Evolutionary conservation across 92 coral and sea anemone genomes (phyloP), one percentile per base, ranked within the genome.

Genomic region (Siderastrea siderea): DNA sequence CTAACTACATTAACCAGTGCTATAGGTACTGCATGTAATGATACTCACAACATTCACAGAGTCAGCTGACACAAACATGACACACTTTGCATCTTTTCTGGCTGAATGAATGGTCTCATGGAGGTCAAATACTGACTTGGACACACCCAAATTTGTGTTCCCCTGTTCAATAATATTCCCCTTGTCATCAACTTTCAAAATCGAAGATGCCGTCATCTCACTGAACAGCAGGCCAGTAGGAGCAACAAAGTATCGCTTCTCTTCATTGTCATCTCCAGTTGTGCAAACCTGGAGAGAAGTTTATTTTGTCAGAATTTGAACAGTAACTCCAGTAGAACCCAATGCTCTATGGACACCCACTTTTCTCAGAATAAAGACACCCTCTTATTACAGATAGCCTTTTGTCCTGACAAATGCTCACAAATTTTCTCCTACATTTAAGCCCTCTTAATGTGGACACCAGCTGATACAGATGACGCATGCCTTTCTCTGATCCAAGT

Each of bases 121-220:
- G 4, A 94, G 87, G 9, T 90, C 89, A 68, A 91, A 88, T 47
- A 92, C 96, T 14, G 90, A 77, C 74, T 91, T 81, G 71, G 93
- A 93, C 4, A 91, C 71, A 17, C 94, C 94, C 81, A 96, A 85
- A 80, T 95, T 98, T 38, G 98, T 94, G 51, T 84, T 93, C 9
- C 99, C 99, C 68, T 86, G 77, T 63, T 95, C 98, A 46, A 94
- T 74, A 12, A 91, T 87, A 49, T 89, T 86, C 0, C 98, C 98
- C 15, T 95, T 98, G 68, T 74, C 75, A 86, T 97, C 98, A 54
- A 97, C 93, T 78, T 91, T 95, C 76, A 95, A 84, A 81, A 97
- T 85, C 53, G 95, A 88, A 17, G 92, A 95, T 43, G 99, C 99
- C 0, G 99, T 90, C 14, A 96, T 80, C 80, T 97, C 99, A 88